phyloP scores from a whole-genome alignment of 1,140 invertebrate genomes.

The Parapsyche elsis region DNA sequence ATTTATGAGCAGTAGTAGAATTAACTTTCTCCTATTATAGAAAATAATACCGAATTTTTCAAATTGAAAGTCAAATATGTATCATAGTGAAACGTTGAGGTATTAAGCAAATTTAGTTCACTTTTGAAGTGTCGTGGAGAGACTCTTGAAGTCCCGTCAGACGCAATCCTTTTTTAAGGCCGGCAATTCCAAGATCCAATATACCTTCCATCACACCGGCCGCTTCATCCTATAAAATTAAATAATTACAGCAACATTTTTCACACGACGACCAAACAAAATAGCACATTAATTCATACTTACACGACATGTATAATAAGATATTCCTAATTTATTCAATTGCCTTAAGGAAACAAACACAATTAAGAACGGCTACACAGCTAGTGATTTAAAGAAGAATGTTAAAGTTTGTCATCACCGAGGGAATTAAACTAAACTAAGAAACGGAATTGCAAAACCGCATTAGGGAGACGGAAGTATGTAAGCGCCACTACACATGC shows the following conservation, averaged over 20 bases:
- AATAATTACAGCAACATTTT: neutral
- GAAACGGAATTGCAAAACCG: too few species aligned
- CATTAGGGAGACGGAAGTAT: too few species aligned
- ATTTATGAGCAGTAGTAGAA: neutral
- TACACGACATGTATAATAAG: neutral
- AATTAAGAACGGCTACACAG: too few species aligned
- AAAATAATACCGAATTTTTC: neutral
- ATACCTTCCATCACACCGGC: slow-evolving; percentile 71
- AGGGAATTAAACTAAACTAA: too few species aligned
- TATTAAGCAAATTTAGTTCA: neutral
- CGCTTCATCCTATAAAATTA: slow-evolving; percentile 66
- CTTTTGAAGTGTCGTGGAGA: slow-evolving; percentile 29
- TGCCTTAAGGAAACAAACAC: too few species aligned
- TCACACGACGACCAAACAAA: slow-evolving; percentile 12
- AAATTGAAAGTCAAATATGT: neutral
- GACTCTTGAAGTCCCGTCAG: slow-evolving; percentile 69
- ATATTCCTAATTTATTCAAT: too few species aligned
- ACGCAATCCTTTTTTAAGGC: slow-evolving; percentile 68
- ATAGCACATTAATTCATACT: neutral
- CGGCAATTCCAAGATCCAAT: slow-evolving; percentile 69
- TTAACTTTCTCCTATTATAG: slow-evolving; percentile 26
- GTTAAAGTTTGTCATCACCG: too few species aligned
- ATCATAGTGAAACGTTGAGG: neutral
- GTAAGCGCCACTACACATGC: neutral
- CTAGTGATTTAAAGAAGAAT: too few species aligned